Conservation (phyloP, 2,888 invertebrate genomes). For the Acanthopleura granulata region DNA sequence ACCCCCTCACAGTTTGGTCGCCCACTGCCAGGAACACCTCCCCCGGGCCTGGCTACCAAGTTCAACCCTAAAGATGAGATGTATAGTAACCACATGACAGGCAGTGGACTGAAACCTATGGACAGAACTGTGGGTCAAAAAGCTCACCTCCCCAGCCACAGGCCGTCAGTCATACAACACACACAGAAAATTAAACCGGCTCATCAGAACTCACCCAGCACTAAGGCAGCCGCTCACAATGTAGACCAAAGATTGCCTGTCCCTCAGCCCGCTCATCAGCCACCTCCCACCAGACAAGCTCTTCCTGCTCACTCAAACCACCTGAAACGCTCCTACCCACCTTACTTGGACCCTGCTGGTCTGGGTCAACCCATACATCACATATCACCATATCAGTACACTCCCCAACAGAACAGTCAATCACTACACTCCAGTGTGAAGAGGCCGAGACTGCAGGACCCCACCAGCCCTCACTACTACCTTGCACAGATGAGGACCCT, state of each 20-base stretch:
- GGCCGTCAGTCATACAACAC: slow-evolving; percentile 15
- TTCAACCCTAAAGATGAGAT: too few relatives aligned
- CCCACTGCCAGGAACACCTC: not conserved
- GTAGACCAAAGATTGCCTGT: too few relatives aligned
- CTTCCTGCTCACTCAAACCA: slow-evolving; percentile 4
- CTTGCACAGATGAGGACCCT: slow-evolving; percentile 10
- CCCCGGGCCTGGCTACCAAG: not conserved
- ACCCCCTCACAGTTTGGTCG: not conserved
- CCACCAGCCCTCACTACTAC: not conserved
- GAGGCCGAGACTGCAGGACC: slow-evolving; percentile 1
- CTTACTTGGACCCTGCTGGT: not conserved
- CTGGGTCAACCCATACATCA: slow-evolving; percentile 3
- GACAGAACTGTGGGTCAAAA: not conserved
- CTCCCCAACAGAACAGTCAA: not conserved
- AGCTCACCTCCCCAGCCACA: not conserved
- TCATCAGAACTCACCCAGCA: not conserved
- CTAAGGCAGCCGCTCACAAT: not conserved
- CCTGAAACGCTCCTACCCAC: not conserved
- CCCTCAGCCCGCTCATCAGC: not conserved
- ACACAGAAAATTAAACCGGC: slow-evolving; percentile 7
- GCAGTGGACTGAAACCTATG: too few relatives aligned
- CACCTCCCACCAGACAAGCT: not conserved
- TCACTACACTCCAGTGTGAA: not conserved
- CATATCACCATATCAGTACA: slow-evolving; percentile 11
- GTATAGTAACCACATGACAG: too few relatives aligned